Percentiles rank a stretch among this genome's conserved stretches.
Conservation (phyloP, 92 coral and sea anemone genomes). For the Porites rus region DNA sequence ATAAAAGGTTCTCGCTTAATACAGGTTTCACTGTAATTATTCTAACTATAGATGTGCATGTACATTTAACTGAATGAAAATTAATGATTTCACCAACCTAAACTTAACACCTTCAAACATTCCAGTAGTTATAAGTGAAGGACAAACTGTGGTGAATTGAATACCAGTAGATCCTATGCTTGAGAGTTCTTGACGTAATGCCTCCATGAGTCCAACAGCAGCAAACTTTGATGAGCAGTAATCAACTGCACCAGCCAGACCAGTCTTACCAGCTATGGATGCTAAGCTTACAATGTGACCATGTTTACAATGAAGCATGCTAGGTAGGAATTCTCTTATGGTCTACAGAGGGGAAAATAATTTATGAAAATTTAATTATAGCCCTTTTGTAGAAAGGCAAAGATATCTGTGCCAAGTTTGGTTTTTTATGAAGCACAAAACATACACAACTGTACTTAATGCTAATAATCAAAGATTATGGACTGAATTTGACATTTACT, state of each 20-base stretch:
- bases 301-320: constrained; percentile 80
- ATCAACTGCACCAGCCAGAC: constrained; percentile 83
- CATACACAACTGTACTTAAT: no score
- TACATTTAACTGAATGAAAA: no score
- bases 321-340: constrained; percentile 84
- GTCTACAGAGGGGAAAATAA: constrained; percentile 54
- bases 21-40: no score
- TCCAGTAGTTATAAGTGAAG: constrained; percentile 89
- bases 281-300: constrained; percentile 91
- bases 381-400: no score
- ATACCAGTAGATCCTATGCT: constrained; percentile 66
- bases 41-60: no score
- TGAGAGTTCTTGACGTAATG: constrained; percentile 83
- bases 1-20: no score
- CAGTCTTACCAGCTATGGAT: constrained; percentile 80
- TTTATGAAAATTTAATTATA: background rate
- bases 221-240: constrained; percentile 96
- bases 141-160: constrained; percentile 88
- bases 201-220: constrained; percentile 90
- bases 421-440: no score
- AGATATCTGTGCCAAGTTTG: no score
- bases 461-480: no score
- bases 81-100: constrained; percentile 57
- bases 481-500: no score
- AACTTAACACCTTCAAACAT: constrained; percentile 90